Percentiles rank a stretch among this genome's conserved stretches.
phyloP scores from a whole-genome alignment of 1,140 invertebrate genomes.

The Gonatopus flavifemur region DNA sequence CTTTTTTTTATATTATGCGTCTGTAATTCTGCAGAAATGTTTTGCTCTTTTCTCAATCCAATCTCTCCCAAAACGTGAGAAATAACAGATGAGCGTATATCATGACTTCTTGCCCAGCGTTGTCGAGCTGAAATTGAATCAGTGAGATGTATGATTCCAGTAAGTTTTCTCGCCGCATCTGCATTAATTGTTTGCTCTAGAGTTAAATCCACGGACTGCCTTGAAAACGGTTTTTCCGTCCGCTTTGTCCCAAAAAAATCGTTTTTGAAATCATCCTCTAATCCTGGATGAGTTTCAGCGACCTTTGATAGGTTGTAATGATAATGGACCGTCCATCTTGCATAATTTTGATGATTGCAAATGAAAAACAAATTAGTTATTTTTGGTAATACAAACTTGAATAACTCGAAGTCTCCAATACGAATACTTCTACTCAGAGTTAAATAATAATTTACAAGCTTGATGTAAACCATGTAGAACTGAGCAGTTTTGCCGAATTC shows the following conservation, averaged over 20 bases:
- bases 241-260: slow-evolving; percentile 4
- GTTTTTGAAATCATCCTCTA: slow-evolving; percentile 1
- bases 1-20: slow-evolving; percentile 15
- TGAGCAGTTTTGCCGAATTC: slow-evolving; percentile 43
- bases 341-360: slow-evolving; percentile 42
- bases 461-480: slow-evolving; percentile 33
- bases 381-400: slow-evolving; percentile 29
- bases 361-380: slow-evolving; percentile 43
- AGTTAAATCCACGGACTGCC: slow-evolving; percentile 14
- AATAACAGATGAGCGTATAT: slow-evolving; percentile 11
- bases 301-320: slow-evolving; percentile 29
- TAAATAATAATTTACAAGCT: slow-evolving; percentile 35
- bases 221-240: slow-evolving; percentile 9
- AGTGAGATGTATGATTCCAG: slow-evolving; percentile 6
- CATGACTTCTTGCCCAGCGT: slow-evolving; percentile 19
- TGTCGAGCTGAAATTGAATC: slow-evolving; percentile 23
- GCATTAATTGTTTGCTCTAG: slow-evolving; percentile 23
- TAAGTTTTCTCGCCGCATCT: slow-evolving; percentile 12
- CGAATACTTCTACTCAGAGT: slow-evolving; percentile 16
- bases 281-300: slow-evolving; percentile 8
- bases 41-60: slow-evolving; percentile 2
- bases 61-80: slow-evolving; percentile 5
- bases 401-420: slow-evolving; percentile 4
- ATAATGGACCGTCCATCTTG: slow-evolving; percentile 34
- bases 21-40: slow-evolving; percentile 7